phyloP scores from a whole-genome alignment of 2,113 vertebrate genomes.

The Mungos mungo region DNA sequence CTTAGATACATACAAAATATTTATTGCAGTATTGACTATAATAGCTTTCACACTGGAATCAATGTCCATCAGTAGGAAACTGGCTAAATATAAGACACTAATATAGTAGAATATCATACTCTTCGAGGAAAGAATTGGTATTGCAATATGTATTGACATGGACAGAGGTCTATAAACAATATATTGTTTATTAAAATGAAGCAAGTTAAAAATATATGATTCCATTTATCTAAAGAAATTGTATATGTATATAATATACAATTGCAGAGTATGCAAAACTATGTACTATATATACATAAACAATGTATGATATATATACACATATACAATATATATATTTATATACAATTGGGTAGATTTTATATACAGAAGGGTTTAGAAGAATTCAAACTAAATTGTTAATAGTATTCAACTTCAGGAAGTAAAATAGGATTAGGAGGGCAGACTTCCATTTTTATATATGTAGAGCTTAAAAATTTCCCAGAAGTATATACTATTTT shows the following conservation, averaged over 20 bases:
- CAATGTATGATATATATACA: neutral
- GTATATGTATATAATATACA: neutral
- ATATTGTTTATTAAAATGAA: neutral
- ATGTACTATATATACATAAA: neutral
- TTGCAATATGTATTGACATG: neutral
- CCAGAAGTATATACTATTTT: neutral
- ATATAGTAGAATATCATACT: neutral
- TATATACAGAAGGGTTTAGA: neutral
- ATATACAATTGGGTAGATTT: neutral
- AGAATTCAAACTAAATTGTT: neutral
- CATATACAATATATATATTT: neutral
- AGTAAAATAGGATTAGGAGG: neutral
- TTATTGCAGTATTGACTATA: neutral
- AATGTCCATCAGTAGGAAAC: neutral
- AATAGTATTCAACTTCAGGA: neutral
- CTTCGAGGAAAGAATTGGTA: neutral
- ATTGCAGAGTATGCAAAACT: neutral
- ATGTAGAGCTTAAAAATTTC: neutral
- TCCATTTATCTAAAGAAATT: neutral
- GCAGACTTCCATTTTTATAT: neutral
- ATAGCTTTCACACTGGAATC: neutral
- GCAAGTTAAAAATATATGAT: neutral
- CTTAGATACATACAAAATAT: neutral
- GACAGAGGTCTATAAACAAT: neutral
- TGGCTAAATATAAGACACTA: neutral